Evolutionary conservation across 2,797 vertebrate species (phyloP).

Genomic region (Geotria australis): DNA sequence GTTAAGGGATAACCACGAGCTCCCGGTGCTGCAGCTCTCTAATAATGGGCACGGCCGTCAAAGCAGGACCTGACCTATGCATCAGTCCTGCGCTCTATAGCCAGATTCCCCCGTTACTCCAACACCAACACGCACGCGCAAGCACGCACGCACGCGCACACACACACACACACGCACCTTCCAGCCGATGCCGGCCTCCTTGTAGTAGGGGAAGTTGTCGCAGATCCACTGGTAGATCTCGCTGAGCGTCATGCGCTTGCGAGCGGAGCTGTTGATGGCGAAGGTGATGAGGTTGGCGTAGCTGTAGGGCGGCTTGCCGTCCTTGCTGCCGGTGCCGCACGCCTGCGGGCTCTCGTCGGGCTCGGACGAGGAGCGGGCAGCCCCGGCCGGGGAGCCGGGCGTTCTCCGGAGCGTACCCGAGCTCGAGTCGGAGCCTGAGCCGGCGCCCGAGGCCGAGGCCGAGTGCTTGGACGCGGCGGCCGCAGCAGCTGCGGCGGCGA

Average conservation of each 20-base stretch:
- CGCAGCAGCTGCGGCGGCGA: not conserved
- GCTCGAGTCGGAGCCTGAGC: no score
- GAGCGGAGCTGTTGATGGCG: constrained; percentile 57
- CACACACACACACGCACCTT: constrained; percentile 24
- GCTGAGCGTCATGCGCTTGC: constrained; percentile 67
- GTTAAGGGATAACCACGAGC: no score
- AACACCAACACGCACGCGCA: not conserved
- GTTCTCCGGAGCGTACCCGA: no score
- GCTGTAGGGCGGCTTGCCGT: constrained; percentile 81
- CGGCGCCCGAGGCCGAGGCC: no score
- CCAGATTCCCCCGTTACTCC: not conserved
- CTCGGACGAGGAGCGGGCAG: constrained; percentile 8
- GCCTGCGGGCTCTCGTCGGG: constrained; percentile 56
- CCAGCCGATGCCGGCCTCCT: constrained; percentile 74
- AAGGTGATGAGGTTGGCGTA: constrained; percentile 86
- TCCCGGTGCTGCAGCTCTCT: no score
- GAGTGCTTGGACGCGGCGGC: not conserved
- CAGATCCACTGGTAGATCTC: constrained; percentile 99
- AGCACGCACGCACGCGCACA: not conserved
- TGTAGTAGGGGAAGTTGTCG: constrained; percentile 75
- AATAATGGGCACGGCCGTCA: no score
- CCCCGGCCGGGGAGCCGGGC: no score
- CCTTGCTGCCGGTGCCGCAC: constrained; percentile 18
- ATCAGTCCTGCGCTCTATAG: no score
- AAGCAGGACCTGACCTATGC: no score